Evolutionary conservation across 2,888 invertebrate genomes (phyloP).

Genomic region (Lasioglossum figueresi): DNA sequence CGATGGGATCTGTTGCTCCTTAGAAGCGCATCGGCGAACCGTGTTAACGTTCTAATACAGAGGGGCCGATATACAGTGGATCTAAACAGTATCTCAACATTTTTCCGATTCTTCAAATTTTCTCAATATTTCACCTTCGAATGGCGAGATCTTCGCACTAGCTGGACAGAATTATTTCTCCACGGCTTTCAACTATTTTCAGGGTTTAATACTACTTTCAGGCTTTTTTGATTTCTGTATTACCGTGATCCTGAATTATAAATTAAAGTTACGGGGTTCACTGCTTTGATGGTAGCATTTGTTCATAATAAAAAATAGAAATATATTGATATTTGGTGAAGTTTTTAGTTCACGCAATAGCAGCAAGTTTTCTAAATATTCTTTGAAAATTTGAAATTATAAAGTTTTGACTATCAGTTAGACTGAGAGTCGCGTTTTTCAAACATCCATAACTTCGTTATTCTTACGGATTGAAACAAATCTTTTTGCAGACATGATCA

Average conservation of each 20-base stretch:
- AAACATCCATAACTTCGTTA: background rate
- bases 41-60: background rate
- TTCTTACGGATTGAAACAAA: background rate
- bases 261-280: too few relatives aligned
- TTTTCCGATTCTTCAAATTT: background rate
- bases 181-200: background rate
- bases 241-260: too few relatives aligned
- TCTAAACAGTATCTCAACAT: background rate
- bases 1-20: background rate
- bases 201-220: background rate
- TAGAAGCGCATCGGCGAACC: background rate
- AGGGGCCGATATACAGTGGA: background rate
- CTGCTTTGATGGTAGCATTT: too few relatives aligned
- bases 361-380: too few relatives aligned
- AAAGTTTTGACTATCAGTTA: too few relatives aligned
- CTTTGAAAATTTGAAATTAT: background rate
- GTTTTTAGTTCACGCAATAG: too few relatives aligned
- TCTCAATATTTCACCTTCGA: background rate
- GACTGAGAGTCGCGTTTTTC: too few relatives aligned
- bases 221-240: too few relatives aligned
- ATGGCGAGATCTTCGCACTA: background rate
- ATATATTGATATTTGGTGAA: too few relatives aligned
- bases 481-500: too few relatives aligned
- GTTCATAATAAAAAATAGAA: too few relatives aligned
- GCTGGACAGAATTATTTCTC: background rate